These are phyloP conservation scores for Campopleginae sp. DNA, from an alignment of 2,888 invertebrate genomes.

Conservation along the genomic window DNA sequence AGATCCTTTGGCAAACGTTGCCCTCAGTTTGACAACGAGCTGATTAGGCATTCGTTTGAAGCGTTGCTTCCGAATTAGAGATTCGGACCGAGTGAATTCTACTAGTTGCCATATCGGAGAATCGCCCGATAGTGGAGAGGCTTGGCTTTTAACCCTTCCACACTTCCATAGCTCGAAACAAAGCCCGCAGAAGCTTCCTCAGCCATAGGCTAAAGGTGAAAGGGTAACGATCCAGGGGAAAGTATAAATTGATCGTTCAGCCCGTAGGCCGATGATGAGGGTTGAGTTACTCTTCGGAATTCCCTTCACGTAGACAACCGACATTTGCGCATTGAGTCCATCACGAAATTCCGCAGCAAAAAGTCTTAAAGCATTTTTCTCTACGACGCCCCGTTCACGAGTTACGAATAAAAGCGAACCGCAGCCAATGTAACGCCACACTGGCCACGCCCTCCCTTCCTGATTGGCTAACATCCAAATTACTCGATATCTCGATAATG, in stretches of 20 bases:
- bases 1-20: slow-evolving; percentile 12
- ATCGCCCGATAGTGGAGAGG: neutral
- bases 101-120: neutral
- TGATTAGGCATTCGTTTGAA: slow-evolving; percentile 28
- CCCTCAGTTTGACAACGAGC: slow-evolving; percentile 24
- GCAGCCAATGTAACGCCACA: neutral
- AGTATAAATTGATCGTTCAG: slow-evolving; percentile 1
- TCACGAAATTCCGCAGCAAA: neutral
- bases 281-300: neutral
- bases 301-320: neutral
- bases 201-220: neutral
- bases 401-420: neutral
- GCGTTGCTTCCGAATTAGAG: slow-evolving; percentile 23
- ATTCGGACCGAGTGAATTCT: slow-evolving; percentile 2
- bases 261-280: neutral
- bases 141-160: neutral
- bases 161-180: neutral
- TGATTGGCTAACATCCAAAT: neutral
- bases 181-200: neutral
- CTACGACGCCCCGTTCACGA: neutral
- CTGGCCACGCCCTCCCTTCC: neutral
- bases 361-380: neutral
- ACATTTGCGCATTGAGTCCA: neutral
- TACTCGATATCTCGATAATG: neutral
- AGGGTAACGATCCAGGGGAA: neutral